Evolutionary conservation across 2,888 invertebrate species (phyloP), one percentile per base, ranked within the genome.

Genomic region (Agonum fuliginosum): DNA sequence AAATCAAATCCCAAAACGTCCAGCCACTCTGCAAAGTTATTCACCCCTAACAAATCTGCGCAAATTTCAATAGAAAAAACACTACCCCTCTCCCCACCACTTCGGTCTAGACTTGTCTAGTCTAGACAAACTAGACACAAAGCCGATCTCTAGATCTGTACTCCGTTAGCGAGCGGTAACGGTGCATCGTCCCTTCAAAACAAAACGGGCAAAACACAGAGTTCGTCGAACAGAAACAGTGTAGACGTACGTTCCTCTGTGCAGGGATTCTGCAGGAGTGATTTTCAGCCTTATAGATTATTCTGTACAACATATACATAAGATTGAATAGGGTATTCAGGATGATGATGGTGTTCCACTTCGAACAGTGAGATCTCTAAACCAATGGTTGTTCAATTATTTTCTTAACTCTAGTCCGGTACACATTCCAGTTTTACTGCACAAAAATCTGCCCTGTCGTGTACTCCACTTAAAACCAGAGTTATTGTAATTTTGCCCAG

Each of bases 151-250:
- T 74, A 74, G 74, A 43, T 43, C 74, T 20, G 27, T 74, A 74
- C 74, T 65, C 74, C 62, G 74, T 74, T 74, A 74, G 17, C 46
- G 65, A 74, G 17, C 46, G 65, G 20, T 62, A 74, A 74, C 74
- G 74, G 74, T 74, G 74, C 74, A 74, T 54, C 72, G 72, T 51
- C 43, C 27, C 43, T 12, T 20, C 73, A 48, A 8, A 69, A 17
- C 43, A 58, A 8, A 69, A 17, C 43, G 41, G 17, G 43, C 74
- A 51, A 43, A 72, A 54, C 54, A 70, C 12, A 41, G 46, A 24
- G 41, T 41, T 69, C 43, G 20, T 17, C 30, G 41, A 43, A 69
- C 43, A 46, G 48, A 48, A 70, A 48, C 70, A 70, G 70, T 48
- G 70, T 70, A 69, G 8, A 10, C 58, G 58, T 17, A 12, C 58